Conservation (phyloP, 2,113 vertebrate species). For the Poeciliopsis retropinna region DNA sequence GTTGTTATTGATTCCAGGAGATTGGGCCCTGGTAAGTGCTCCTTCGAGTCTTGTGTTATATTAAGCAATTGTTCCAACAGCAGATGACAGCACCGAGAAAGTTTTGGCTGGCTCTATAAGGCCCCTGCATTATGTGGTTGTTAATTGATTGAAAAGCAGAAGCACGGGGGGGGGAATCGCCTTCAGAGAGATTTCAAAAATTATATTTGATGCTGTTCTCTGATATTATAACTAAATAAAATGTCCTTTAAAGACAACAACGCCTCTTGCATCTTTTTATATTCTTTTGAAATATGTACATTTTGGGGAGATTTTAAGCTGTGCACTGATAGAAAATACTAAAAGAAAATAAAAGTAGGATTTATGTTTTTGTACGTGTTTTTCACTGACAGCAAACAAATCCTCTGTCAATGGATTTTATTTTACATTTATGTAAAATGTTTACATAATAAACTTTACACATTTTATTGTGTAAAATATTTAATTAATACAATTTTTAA, state of each 20-base stretch:
- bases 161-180: conserved; percentile 34
- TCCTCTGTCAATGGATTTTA: no score
- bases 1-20: conserved; percentile 87
- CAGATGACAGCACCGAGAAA: conserved; percentile 87
- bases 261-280: neutral
- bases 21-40: conserved; percentile 81
- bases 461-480: no score
- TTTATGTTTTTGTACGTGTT: no score
- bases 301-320: no score
- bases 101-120: conserved; percentile 85
- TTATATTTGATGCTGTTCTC: conserved; percentile 31
- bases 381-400: no score
- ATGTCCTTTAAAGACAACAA: neutral
- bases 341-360: no score
- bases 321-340: no score
- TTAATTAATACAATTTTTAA: no score
- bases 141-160: conserved; percentile 88
- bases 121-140: conserved; percentile 84
- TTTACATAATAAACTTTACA: no score
- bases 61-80: conserved; percentile 90
- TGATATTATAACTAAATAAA: conserved; percentile 14
- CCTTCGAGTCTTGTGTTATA: conserved; percentile 86
- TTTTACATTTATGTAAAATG: no score
- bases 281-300: neutral
- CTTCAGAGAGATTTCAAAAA: conserved; percentile 40